Evolutionary conservation across 2,888 invertebrate species (phyloP).

Genomic region (Parthenolecanium corni): DNA sequence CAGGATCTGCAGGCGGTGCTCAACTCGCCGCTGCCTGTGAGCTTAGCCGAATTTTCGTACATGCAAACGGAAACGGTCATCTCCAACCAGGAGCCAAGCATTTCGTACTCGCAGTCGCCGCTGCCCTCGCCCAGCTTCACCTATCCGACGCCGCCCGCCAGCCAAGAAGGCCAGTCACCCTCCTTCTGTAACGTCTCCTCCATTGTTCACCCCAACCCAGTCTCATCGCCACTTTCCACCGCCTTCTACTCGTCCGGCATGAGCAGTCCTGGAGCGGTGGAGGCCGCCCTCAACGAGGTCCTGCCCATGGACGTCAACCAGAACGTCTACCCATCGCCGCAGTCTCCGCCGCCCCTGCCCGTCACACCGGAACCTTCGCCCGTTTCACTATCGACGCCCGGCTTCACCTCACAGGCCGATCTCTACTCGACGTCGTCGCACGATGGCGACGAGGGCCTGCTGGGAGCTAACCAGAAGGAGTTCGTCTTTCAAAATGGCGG

Average conservation of each 20-base stretch:
- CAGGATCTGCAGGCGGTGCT: conserved; percentile 63
- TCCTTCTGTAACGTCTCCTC: conserved; percentile 37
- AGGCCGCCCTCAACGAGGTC: conserved; percentile 73
- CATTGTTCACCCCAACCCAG: conserved; percentile 40
- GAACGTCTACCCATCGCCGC: conserved; percentile 42
- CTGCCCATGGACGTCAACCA: conserved; percentile 43
- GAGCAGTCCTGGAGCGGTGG: conserved; percentile 76
- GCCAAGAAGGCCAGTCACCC: conserved; percentile 68
- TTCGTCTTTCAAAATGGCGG: conserved; percentile 7
- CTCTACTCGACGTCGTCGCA: neutral
- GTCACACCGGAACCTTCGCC: conserved; percentile 50
- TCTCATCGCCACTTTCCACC: conserved; percentile 37
- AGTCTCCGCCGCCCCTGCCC: conserved; percentile 40
- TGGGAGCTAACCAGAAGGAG: conserved; percentile 7
- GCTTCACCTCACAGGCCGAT: conserved; percentile 16
- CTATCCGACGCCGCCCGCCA: conserved; percentile 79
- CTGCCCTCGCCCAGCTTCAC: conserved; percentile 56
- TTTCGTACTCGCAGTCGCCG: conserved; percentile 35
- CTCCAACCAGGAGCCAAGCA: conserved; percentile 11
- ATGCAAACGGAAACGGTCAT: conserved; percentile 22
- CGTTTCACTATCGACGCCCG: conserved; percentile 42
- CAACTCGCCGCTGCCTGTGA: conserved; percentile 66
- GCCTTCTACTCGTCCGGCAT: conserved; percentile 74
- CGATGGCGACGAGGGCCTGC: conserved; percentile 1
- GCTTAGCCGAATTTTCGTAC: conserved; percentile 56